Percentiles rank a stretch among this genome's conserved stretches.
Evolutionary conservation across 2,113 vertebrate species (phyloP).

Genomic region (Crotalus helleri): DNA sequence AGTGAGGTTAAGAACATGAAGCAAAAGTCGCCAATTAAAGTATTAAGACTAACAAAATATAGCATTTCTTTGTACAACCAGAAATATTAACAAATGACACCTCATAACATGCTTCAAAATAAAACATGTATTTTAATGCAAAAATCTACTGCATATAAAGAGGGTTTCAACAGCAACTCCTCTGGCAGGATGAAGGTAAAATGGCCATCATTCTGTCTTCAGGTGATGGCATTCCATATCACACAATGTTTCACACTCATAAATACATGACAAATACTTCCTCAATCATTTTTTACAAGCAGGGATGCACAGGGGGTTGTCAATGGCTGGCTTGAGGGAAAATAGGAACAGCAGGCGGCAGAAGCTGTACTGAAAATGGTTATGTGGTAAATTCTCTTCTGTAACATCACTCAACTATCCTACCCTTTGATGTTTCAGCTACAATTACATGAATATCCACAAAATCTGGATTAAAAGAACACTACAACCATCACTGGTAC

Average conservation of each 20-base stretch:
- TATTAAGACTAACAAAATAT: conserved; percentile 60
- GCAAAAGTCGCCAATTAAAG: conserved; percentile 62
- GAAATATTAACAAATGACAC: conserved; percentile 58
- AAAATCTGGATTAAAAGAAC: conserved; percentile 62
- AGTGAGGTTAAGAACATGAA: conserved; percentile 56
- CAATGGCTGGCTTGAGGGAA: conserved; percentile 92
- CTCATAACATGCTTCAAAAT: conserved; percentile 68
- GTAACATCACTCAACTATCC: conserved; percentile 93
- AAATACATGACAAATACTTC: conserved; percentile 99
- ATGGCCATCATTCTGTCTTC: conserved; percentile 82
- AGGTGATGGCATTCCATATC: conserved; percentile 90
- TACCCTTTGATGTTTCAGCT: conserved; percentile 94
- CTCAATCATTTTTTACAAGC: conserved; percentile 99
- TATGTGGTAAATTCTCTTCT: conserved; percentile 93
- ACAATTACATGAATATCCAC: conserved; percentile 93
- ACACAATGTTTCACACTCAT: conserved; percentile 93
- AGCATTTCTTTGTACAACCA: conserved; percentile 62
- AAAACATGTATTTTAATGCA: conserved; percentile 69
- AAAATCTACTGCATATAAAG: conserved; percentile 72
- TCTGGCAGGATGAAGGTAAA: conserved; percentile 72
- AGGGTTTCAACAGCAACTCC: conserved; percentile 72
- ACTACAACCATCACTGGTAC: conserved; percentile 61
- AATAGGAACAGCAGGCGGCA: conserved; percentile 93
- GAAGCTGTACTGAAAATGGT: conserved; percentile 92
- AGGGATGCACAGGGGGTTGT: conserved; percentile 94